Evolutionary conservation across 2,113 vertebrate genomes (phyloP).

Genomic region (Pyxicephalus adspersus): DNA sequence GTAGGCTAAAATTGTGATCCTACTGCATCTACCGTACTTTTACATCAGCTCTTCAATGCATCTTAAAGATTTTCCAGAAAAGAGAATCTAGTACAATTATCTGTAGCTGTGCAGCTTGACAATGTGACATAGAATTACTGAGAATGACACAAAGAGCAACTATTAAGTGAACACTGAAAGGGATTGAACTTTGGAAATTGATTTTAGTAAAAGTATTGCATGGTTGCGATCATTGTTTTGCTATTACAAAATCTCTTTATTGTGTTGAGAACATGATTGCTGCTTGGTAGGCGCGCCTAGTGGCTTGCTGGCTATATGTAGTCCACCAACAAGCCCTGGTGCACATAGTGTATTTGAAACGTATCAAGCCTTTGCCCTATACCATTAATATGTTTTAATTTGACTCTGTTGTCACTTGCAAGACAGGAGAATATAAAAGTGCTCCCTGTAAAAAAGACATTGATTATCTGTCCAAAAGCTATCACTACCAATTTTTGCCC

Average conservation of each 20-base stretch:
- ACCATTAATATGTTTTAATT: too few relatives aligned
- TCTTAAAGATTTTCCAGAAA: constrained; percentile 39
- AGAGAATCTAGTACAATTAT: constrained; percentile 41
- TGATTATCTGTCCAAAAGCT: too few relatives aligned
- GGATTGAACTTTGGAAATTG: constrained; percentile 36
- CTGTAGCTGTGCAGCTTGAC: constrained; percentile 23
- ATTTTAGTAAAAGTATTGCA: constrained; percentile 15
- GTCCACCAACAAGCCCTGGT: too few relatives aligned
- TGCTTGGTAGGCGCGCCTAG: too few relatives aligned
- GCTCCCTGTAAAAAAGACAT: too few relatives aligned
- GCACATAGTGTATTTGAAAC: too few relatives aligned
- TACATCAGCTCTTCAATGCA: constrained; percentile 25
- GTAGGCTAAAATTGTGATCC: constrained; percentile 15
- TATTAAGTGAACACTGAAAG: constrained; percentile 24
- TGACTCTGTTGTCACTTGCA: too few relatives aligned
- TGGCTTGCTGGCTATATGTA: background rate
- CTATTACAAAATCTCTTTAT: background rate
- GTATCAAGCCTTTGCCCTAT: too few relatives aligned
- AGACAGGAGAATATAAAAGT: too few relatives aligned
- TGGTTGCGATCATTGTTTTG: background rate
- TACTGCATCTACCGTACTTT: constrained; percentile 17
- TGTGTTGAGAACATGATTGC: background rate
- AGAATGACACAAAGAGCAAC: constrained; percentile 32
- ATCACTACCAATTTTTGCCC: too few relatives aligned
- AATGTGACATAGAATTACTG: constrained; percentile 39